Evolutionary conservation across 1,140 invertebrate genomes (phyloP).

Genomic region (Drosophila mayri): DNA sequence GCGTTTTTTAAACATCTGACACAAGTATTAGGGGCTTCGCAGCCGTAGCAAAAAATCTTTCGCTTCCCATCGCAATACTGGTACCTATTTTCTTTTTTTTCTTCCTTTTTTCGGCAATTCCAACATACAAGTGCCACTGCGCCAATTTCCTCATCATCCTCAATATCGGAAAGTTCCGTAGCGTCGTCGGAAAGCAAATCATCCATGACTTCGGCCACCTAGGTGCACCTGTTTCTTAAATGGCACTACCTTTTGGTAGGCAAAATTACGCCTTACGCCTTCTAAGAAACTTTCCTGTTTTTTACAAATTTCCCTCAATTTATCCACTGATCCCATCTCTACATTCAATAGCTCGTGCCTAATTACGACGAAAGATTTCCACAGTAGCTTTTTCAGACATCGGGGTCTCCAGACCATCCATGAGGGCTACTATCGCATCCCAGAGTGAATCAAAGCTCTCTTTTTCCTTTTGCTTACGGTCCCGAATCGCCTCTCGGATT

Average conservation of each 20-base stretch:
- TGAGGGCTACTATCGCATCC: no score
- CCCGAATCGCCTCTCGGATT: no score
- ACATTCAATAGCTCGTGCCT: no score
- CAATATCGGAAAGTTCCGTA: background rate
- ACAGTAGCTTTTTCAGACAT: no score
- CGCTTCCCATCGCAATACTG: background rate
- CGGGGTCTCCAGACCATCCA: no score
- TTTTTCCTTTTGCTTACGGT: no score
- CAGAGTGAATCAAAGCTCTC: no score
- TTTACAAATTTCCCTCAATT: no score
- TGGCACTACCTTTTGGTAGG: background rate
- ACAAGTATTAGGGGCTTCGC: background rate
- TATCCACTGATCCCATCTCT: no score
- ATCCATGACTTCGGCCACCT: background rate
- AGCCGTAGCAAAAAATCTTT: background rate
- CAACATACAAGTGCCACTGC: background rate
- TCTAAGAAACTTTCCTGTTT: background rate
- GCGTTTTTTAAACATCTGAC: background rate
- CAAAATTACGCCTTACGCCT: no score
- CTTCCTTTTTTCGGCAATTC: background rate
- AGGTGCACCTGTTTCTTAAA: background rate
- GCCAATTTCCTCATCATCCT: background rate
- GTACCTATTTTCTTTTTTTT: no score
- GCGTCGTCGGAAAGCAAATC: background rate
- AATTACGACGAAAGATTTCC: no score